These are phyloP conservation scores for Hypotaenidia philippensis DNA, from an alignment of 2,797 vertebrate genomes.

Conservation along the genomic window DNA sequence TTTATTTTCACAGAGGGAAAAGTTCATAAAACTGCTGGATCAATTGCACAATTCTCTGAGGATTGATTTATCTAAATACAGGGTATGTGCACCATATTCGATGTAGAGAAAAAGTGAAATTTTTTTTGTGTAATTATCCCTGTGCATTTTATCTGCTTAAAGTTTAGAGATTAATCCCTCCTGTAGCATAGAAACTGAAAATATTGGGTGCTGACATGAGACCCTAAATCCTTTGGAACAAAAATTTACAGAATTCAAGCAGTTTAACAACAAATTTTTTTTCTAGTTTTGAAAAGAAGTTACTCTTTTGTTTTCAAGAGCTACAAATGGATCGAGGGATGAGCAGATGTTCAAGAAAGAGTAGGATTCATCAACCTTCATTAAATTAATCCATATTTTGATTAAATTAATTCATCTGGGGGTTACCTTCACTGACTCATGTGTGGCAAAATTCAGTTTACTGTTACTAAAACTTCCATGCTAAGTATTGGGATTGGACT, in stretches of 20 bases:
- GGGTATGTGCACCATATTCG: slow-evolving; percentile 83
- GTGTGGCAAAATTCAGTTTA: neutral
- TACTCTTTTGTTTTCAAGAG: neutral
- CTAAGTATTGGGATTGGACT: neutral
- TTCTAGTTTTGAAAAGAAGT: neutral
- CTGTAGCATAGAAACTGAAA: neutral
- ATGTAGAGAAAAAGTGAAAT: neutral
- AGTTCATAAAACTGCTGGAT: slow-evolving; percentile 97
- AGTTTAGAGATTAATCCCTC: neutral
- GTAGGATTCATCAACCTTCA: neutral
- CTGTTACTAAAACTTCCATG: neutral
- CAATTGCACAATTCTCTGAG: slow-evolving; percentile 97
- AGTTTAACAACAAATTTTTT: neutral
- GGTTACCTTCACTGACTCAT: neutral
- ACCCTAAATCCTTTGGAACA: neutral
- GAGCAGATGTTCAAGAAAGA: neutral
- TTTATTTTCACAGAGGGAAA: slow-evolving; percentile 90
- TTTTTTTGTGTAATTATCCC: neutral
- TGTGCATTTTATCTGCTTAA: neutral
- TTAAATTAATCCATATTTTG: neutral
- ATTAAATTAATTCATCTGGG: neutral
- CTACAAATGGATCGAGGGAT: neutral
- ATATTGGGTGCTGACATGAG: neutral
- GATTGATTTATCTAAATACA: slow-evolving; percentile 98
- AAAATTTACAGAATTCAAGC: neutral